phyloP scores from a whole-genome alignment of 23 tunicate species.

The Clavelina lepadiformis region DNA sequence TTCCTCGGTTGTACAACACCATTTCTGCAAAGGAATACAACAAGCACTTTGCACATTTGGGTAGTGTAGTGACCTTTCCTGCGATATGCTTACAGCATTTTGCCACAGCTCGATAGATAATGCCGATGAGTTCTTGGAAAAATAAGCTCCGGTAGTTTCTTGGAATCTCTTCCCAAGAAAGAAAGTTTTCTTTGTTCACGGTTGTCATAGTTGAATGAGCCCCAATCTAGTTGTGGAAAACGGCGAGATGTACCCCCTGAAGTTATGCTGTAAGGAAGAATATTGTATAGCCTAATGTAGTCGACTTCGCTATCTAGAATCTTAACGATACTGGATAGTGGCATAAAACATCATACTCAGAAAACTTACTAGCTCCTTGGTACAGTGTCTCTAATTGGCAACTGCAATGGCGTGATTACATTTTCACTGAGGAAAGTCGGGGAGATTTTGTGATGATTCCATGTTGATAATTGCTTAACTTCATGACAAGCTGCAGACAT shows the following conservation, averaged over 20 bases:
- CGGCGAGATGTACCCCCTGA: slow-evolving; percentile 35
- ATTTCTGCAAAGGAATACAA: slow-evolving; percentile 29
- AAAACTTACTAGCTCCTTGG: slow-evolving; percentile 56
- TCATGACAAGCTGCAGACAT: slow-evolving; percentile 6
- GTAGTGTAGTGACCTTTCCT: too few relatives aligned
- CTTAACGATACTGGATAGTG: too few relatives aligned
- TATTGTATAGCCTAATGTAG: too few relatives aligned
- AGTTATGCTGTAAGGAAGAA: slow-evolving; percentile 30
- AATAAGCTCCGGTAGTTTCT: background rate
- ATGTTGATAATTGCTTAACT: slow-evolving; percentile 18
- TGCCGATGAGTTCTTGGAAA: slow-evolving; percentile 38
- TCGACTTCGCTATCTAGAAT: too few relatives aligned
- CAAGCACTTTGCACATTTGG: too few relatives aligned
- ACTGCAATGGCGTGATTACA: slow-evolving; percentile 40
- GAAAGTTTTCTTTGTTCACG: slow-evolving; percentile 32
- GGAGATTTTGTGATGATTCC: slow-evolving; percentile 45
- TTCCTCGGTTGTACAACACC: slow-evolving; percentile 42
- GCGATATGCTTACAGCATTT: slow-evolving; percentile 27
- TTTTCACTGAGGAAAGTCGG: slow-evolving; percentile 55
- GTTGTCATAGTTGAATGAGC: slow-evolving; percentile 18
- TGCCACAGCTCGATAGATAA: slow-evolving; percentile 35
- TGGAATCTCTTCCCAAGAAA: background rate
- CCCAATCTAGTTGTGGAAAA: slow-evolving; percentile 38
- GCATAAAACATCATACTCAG: too few relatives aligned
- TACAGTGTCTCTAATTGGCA: slow-evolving; percentile 43